Evolutionary conservation across 2,888 invertebrate genomes (phyloP).

Genomic region (Leptothorax acervorum): DNA sequence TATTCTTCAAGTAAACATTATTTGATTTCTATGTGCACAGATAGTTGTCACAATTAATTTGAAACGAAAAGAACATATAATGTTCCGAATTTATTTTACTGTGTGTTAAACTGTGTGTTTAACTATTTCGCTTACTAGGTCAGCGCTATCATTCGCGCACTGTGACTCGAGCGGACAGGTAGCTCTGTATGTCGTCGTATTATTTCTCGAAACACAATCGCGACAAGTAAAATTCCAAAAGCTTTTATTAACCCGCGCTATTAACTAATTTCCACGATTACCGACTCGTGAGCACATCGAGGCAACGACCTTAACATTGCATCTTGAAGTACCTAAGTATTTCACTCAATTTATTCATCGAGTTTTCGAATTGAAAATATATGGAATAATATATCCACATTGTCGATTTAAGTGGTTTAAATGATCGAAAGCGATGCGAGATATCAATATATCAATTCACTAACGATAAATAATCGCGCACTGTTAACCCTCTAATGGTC

Average conservation of each 20-base stretch:
- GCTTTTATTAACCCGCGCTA: not conserved
- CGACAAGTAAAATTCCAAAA: not conserved
- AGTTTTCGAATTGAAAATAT: not conserved
- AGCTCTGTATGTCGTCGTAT: not conserved
- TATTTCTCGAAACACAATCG: not conserved
- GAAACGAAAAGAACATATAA: too few relatives aligned
- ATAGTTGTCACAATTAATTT: not conserved
- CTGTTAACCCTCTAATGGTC: too few relatives aligned
- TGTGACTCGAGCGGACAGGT: not conserved
- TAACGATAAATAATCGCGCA: not conserved
- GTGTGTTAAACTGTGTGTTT: not conserved
- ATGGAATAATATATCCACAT: not conserved
- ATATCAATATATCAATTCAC: not conserved
- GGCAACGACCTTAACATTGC: not conserved
- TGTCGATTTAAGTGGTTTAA: not conserved
- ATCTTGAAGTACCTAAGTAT: not conserved
- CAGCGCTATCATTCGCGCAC: not conserved
- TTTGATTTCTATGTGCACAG: not conserved
- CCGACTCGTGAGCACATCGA: not conserved
- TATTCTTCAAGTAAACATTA: too few relatives aligned
- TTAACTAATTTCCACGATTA: not conserved
- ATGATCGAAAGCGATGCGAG: not conserved
- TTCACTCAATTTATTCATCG: not conserved
- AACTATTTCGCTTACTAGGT: too few relatives aligned
- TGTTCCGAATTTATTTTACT: not conserved